These are phyloP conservation scores for Syngnathus floridae DNA, from an alignment of 2,113 vertebrate genomes.

Conservation along the genomic window DNA sequence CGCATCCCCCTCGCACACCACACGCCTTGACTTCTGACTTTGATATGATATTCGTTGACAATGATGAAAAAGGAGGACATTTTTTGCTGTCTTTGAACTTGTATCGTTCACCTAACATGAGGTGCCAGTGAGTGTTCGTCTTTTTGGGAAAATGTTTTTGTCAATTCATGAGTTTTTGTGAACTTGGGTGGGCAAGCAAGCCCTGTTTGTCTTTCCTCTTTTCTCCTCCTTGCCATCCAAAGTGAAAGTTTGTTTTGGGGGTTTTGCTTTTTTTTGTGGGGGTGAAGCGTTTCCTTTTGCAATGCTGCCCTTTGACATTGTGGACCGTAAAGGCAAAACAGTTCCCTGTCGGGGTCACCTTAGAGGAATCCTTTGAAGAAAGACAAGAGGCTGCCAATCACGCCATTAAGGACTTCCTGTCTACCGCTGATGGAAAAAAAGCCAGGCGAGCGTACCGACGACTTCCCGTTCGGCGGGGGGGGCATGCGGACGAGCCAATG, in stretches of 20 bases:
- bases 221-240: neutral
- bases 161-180: no score
- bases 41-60: no score
- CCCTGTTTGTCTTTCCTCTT: no score
- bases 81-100: no score
- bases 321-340: neutral
- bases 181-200: neutral
- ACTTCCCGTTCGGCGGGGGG: neutral
- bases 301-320: conserved; percentile 12
- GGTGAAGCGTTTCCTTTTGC: neutral
- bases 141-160: no score
- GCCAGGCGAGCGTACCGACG: neutral
- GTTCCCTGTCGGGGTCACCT: neutral
- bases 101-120: no score
- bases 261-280: neutral
- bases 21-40: no score
- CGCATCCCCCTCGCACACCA: no score
- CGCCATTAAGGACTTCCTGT: neutral
- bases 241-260: neutral
- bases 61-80: no score
- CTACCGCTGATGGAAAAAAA: neutral
- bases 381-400: neutral
- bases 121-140: no score
- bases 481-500: conserved; percentile 37
- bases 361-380: neutral